These are phyloP conservation scores for Drosophila kurseongensis DNA, from an alignment of 1,140 invertebrate species.

Conservation along the genomic window DNA sequence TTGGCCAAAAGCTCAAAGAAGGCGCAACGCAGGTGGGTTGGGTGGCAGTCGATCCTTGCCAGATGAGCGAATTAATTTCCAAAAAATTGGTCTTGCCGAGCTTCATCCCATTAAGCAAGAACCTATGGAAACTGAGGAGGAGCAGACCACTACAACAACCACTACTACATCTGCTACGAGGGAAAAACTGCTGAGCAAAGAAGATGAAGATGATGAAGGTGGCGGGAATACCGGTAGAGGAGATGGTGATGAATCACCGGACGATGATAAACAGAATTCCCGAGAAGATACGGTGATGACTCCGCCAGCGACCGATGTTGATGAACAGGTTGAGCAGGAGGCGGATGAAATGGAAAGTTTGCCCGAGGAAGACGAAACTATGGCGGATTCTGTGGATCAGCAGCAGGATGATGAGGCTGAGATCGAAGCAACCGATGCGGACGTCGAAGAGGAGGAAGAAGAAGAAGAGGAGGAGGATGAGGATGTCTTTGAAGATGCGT, in stretches of 20 bases:
- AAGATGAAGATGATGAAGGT: conserved; percentile 30
- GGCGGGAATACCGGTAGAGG: conserved; percentile 1
- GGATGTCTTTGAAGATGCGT: conserved; percentile 65
- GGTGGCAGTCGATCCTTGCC: conserved; percentile 22
- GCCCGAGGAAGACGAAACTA: conserved; percentile 61
- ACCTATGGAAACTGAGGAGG: conserved; percentile 47
- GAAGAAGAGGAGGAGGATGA: conserved; percentile 55
- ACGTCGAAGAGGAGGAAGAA: conserved; percentile 60
- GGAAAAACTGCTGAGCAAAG: conserved; percentile 44
- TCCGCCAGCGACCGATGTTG: conserved; percentile 68
- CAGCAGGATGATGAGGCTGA: conserved; percentile 63
- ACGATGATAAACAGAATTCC: conserved; percentile 30
- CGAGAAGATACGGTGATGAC: conserved; percentile 63
- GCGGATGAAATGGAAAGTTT: conserved; percentile 48
- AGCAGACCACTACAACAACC: conserved; percentile 56
- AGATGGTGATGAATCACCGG: background rate
- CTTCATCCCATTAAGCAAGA: conserved; percentile 45
- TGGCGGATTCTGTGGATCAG: conserved; percentile 68
- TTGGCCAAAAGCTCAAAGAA: conserved; percentile 87
- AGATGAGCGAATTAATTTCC: conserved; percentile 57
- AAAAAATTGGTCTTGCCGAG: conserved; percentile 40
- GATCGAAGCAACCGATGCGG: conserved; percentile 74
- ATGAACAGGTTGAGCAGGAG: conserved; percentile 42
- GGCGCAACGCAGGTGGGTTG: conserved; percentile 35
- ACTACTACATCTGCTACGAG: conserved; percentile 28